Conservation (phyloP, 2,113 vertebrate genomes). For the Petrocephalus zakoni region DNA sequence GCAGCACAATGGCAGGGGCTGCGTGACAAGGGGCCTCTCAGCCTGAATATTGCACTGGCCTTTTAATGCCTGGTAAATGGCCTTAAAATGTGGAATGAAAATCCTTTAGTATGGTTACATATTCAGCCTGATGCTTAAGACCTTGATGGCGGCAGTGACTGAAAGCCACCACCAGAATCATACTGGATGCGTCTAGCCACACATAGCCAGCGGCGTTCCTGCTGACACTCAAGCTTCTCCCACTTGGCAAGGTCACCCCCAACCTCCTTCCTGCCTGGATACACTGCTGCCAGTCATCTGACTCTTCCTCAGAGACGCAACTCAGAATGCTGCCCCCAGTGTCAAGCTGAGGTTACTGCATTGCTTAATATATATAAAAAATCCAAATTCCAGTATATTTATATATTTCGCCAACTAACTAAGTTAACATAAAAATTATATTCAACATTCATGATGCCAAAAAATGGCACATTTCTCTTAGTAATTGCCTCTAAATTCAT, state of each 20-base stretch:
- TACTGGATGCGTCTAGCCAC: background rate
- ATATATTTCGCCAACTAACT: background rate
- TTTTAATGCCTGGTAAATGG: background rate
- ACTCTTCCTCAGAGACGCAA: background rate
- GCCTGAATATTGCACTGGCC: background rate
- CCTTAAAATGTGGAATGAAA: background rate
- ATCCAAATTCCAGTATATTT: background rate
- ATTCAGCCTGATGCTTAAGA: background rate
- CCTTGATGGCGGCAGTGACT: background rate
- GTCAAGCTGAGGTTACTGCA: conserved; percentile 4
- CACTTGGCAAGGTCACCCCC: background rate
- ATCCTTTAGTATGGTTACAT: background rate
- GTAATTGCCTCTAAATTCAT: background rate
- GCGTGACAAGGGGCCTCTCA: too few species aligned
- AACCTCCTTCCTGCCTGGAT: background rate
- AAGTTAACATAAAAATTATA: background rate
- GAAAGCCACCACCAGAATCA: background rate
- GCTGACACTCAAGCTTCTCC: background rate
- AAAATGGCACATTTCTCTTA: background rate
- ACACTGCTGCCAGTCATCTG: background rate
- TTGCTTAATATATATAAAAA: background rate
- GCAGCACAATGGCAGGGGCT: background rate
- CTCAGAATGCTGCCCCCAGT: background rate
- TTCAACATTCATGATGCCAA: background rate
- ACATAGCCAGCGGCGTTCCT: background rate